Base-by-base conservation (phyloP, 2,888 invertebrate species). In the Chrysolina americana region DNA sequence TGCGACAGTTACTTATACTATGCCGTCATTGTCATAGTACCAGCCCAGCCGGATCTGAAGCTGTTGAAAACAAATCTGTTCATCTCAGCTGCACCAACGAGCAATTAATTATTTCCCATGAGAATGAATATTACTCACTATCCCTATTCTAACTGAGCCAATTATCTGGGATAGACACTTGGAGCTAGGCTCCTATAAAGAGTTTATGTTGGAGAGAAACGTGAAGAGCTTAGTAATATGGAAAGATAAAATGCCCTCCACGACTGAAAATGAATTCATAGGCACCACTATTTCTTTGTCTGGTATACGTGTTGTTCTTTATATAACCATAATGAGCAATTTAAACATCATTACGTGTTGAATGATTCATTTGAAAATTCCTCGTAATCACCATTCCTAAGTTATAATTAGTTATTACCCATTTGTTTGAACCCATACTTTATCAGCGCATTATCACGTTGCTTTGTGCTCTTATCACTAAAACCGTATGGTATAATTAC, bases 391-490 rank as follows among this genome's bases (percentile, higher is more conserved):
- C 48, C 41, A 53, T 10, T 68, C 19, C 53, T 41, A 41, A 68
- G 68, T 68, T 68, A 68, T 68, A 68, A 68, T 68, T 68, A 68
- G 53, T 41, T 56, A 68, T 68, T 68, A 68, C 53, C 47, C 68
- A 68, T 68, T 68, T 48, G 68, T 66, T 66, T 28, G 41, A 62
- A 72, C 50, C 66, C 64, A 68, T 68, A 72, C 62, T 72, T 72
- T 53, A 72, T 68, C 72, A 28, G 28, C n/a, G 50, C 63, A 68
- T 72, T 72, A 72, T 72, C 72, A 63, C 68, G 56, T 63, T 71
- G 44, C 41, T 48, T 41, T 64, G 47, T 44, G 41, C 21, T 21
- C 13, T 71, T 68, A 72, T 72, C 68, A 68, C 44, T 48, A 41
- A 21, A 41, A 41, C 68, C 68, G 41, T 68, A 68, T 68, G 68